These are phyloP conservation scores for Mya arenaria DNA, from an alignment of 1,140 invertebrate genomes.

Conservation along the genomic window DNA sequence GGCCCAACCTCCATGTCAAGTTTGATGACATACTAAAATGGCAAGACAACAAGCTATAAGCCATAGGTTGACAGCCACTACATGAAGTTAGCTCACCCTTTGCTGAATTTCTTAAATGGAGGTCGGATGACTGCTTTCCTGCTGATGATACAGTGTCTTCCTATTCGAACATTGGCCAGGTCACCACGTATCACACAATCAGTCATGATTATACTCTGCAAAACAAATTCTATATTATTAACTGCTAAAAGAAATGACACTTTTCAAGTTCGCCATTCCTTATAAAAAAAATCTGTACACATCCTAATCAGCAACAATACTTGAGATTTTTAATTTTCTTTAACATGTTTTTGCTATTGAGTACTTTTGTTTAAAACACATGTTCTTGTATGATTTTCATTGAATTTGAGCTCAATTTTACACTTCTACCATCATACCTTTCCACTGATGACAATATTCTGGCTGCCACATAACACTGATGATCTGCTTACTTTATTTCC, in stretches of 20 bases:
- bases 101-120: conserved; percentile 99
- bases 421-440: too few relatives aligned
- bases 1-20: too few relatives aligned
- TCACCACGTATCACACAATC: conserved; percentile 98
- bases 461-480: conserved; percentile 97
- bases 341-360: too few relatives aligned
- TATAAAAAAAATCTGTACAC: too few relatives aligned
- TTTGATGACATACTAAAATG: neutral
- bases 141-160: conserved; percentile 97
- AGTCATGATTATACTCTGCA: conserved; percentile 96
- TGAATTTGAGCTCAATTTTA: too few relatives aligned
- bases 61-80: neutral
- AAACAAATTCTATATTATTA: too few relatives aligned
- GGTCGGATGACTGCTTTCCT: conserved; percentile 96
- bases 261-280: too few relatives aligned
- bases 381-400: too few relatives aligned
- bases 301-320: too few relatives aligned
- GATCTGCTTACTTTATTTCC: conserved; percentile 98
- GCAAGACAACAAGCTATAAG: neutral
- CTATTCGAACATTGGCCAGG: conserved; percentile 96
- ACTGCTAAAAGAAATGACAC: too few relatives aligned
- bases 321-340: too few relatives aligned
- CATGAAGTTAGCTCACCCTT: conserved; percentile 83
- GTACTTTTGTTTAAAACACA: too few relatives aligned
- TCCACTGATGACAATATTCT: conserved; percentile 98